Percentiles rank a stretch among this genome's conserved stretches.
Conservation (phyloP, 2,888 invertebrate species). For the Eretmocerus hayati region DNA sequence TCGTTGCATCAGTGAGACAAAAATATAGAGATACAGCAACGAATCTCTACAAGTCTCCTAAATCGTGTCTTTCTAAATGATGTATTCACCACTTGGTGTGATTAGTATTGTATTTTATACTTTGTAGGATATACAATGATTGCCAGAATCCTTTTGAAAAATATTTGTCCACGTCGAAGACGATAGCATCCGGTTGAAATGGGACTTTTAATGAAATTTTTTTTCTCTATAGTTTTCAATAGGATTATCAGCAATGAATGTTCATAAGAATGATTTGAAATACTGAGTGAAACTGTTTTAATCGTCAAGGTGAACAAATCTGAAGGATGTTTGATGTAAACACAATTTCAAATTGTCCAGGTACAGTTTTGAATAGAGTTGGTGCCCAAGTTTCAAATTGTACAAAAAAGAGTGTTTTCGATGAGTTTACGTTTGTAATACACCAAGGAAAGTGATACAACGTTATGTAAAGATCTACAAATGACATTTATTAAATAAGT, state of each 20-base stretch:
- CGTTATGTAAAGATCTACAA: constrained; percentile 27
- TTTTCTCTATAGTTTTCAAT: constrained; percentile 16
- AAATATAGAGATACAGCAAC: constrained; percentile 29
- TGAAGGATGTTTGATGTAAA: not conserved
- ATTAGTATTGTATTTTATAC: constrained; percentile 31
- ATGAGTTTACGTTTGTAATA: constrained; percentile 24
- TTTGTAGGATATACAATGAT: constrained; percentile 20
- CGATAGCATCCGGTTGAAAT: constrained; percentile 15
- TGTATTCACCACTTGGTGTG: constrained; percentile 27
- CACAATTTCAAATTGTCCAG: not conserved
- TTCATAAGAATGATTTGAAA: constrained; percentile 19
- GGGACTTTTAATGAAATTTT: constrained; percentile 13
- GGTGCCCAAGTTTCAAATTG: constrained; percentile 22
- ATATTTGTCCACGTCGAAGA: constrained; percentile 16
- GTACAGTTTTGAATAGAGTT: not conserved
- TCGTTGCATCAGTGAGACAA: constrained; percentile 29
- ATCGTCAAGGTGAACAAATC: constrained; percentile 6
- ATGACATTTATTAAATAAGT: constrained; percentile 32
- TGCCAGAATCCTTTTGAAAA: constrained; percentile 16
- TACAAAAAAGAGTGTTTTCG: constrained; percentile 24
- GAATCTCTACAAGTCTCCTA: constrained; percentile 33
- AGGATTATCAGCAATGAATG: constrained; percentile 11
- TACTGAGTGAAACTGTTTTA: constrained; percentile 15
- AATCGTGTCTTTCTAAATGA: constrained; percentile 39
- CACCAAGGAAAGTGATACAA: constrained; percentile 21